Evolutionary conservation across 2,113 vertebrate genomes (phyloP).

Genomic region (Hypanus sabinus): DNA sequence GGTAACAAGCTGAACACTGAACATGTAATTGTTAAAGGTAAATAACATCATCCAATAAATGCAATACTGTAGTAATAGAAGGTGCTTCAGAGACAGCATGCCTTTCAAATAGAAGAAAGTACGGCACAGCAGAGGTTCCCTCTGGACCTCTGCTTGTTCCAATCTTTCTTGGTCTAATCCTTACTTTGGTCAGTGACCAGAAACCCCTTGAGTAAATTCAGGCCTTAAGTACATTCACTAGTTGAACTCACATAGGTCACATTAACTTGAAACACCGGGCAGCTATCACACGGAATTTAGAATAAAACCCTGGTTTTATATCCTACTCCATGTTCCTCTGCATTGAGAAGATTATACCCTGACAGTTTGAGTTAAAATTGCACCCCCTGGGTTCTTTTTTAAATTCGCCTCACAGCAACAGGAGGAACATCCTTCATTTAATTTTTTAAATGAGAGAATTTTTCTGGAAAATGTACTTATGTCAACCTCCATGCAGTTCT

Average conservation of each 20-base stretch:
- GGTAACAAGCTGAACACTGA: neutral
- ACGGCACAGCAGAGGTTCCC: neutral
- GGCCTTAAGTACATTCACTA: neutral
- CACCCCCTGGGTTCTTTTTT: neutral
- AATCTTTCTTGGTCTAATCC: neutral
- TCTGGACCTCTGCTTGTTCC: neutral
- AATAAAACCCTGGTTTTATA: neutral
- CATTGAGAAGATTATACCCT: neutral
- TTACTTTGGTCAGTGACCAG: neutral
- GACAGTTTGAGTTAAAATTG: neutral
- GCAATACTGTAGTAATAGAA: neutral
- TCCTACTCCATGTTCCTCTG: neutral
- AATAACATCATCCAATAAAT: neutral
- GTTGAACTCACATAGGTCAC: neutral
- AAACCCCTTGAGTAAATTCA: neutral
- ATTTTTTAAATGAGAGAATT: neutral
- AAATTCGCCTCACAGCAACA: neutral
- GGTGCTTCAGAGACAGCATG: neutral
- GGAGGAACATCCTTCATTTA: neutral
- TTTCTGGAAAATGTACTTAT: neutral
- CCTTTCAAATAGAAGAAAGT: neutral
- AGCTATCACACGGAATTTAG: neutral
- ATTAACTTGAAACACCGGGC: neutral
- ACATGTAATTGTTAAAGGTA: neutral
- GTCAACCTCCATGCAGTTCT: neutral